phyloP scores from a whole-genome alignment of 2,113 vertebrate genomes.

The Istiophorus platypterus region DNA sequence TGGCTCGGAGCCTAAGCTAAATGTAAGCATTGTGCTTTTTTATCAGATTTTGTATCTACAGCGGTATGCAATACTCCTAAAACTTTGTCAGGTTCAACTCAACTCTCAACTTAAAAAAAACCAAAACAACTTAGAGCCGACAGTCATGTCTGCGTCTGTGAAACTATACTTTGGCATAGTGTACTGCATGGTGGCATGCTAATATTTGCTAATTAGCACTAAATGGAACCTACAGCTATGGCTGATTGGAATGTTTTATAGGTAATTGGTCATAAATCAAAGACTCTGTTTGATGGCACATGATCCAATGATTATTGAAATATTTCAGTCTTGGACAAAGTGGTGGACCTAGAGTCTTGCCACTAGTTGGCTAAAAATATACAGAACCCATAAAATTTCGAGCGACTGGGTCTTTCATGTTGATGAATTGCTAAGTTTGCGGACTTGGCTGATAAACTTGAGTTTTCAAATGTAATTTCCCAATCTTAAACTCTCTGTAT shows the following conservation, averaged over 20 bases:
- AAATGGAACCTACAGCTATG: not conserved
- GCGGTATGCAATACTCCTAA: constrained; percentile 17
- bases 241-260: not conserved
- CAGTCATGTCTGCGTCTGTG: not conserved
- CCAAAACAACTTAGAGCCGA: not conserved
- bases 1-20: constrained; percentile 33
- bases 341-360: no score
- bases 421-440: no score
- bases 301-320: not conserved
- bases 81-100: constrained; percentile 38
- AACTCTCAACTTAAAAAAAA: not conserved
- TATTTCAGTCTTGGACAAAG: not conserved
- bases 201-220: not conserved
- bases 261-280: not conserved
- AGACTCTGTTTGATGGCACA: no score
- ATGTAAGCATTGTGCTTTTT: constrained; percentile 33
- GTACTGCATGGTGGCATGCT: not conserved
- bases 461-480: not conserved
- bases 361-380: no score
- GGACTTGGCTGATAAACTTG: not conserved
- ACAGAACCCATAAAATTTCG: no score
- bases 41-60: constrained; percentile 40
- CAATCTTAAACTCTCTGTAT: not conserved
- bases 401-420: no score
- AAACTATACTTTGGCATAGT: not conserved